phyloP scores from a whole-genome alignment of 23 tunicate genomes.

The Botrylloides violaceus region DNA sequence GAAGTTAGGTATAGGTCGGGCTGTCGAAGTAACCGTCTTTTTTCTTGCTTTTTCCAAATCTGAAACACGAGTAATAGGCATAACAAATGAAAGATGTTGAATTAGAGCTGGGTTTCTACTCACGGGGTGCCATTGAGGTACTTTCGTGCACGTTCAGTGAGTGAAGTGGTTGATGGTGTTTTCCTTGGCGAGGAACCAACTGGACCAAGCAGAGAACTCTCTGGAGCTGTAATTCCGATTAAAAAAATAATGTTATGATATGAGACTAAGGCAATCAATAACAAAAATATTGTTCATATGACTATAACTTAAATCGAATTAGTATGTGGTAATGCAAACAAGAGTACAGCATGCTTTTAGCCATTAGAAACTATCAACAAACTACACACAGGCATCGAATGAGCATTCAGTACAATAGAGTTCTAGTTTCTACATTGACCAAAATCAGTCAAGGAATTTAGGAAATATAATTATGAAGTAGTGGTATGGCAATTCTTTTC shows the following conservation, averaged over 20 bases:
- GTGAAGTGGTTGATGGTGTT: constrained; percentile 76
- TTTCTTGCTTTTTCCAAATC: not conserved
- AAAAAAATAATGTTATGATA: not conserved
- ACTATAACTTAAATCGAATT: no score
- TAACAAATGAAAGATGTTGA: no score
- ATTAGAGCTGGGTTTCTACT: no score
- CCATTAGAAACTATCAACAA: no score
- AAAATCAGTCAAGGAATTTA: no score
- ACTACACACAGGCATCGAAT: no score
- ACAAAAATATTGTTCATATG: not conserved
- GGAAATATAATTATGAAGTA: no score
- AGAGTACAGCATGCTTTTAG: no score
- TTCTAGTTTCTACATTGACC: no score
- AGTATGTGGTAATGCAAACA: no score
- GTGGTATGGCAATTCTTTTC: no score
- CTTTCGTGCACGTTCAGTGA: constrained; percentile 81
- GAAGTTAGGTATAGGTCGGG: not conserved
- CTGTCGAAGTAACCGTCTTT: not conserved
- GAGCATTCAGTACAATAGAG: no score
- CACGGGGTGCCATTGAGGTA: constrained; percentile 65
- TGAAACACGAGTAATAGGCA: not conserved
- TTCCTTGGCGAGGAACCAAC: constrained; percentile 66
- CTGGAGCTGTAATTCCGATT: constrained; percentile 12
- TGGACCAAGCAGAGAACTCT: constrained; percentile 52
- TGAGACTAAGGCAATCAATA: not conserved